phyloP scores from a whole-genome alignment of 1,140 invertebrate species.

The Bombus sylvicola region DNA sequence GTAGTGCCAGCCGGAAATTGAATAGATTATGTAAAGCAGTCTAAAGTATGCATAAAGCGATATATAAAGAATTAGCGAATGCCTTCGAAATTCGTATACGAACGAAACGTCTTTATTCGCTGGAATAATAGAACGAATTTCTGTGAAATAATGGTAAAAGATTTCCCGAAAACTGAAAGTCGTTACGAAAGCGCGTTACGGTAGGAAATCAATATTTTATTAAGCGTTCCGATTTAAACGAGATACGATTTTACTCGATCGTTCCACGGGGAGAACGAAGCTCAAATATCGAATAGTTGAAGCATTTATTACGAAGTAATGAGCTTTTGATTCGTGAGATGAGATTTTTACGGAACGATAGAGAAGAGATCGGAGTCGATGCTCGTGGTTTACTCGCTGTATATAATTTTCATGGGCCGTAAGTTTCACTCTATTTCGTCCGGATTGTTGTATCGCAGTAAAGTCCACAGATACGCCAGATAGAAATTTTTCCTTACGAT shows the following conservation, averaged over 20 bases:
- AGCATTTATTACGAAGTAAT: conserved; percentile 3
- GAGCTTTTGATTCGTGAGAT: conserved; percentile 6
- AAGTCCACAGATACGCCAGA: not conserved
- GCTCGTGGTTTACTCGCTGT: not conserved
- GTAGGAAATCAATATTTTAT: not conserved
- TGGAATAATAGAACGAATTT: not conserved
- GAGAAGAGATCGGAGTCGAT: not conserved
- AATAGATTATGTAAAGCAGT: not conserved
- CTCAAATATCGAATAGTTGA: not conserved
- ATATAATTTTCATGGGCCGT: conserved; percentile 22
- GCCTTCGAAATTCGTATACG: not conserved
- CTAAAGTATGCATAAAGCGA: not conserved
- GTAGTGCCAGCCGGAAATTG: not conserved
- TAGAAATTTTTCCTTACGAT: not conserved
- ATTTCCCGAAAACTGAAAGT: not conserved
- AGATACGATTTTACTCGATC: not conserved
- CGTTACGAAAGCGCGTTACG: not conserved
- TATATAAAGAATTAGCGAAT: not conserved
- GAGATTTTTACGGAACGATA: conserved; percentile 13
- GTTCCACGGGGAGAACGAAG: not conserved
- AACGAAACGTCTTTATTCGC: not conserved
- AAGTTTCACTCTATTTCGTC: not conserved
- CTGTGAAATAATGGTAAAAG: no score
- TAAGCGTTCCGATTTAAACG: not conserved
- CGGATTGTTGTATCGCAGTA: not conserved